Conservation (phyloP, 2,797 vertebrate genomes). For the Sebastes umbrosus region DNA sequence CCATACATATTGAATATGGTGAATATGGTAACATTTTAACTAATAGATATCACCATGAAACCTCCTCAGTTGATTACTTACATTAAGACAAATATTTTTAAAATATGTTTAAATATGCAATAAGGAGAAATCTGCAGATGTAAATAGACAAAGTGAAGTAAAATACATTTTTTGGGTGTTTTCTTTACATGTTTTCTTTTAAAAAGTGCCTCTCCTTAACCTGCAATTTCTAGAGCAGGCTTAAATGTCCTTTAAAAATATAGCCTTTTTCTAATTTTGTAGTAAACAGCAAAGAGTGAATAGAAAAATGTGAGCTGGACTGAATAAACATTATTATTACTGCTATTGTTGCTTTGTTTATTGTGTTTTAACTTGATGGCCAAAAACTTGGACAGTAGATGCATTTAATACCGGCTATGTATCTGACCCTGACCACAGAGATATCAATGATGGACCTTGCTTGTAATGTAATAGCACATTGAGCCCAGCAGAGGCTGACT, state of each 20-base stretch:
- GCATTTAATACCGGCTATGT: no score
- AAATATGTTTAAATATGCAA: no score
- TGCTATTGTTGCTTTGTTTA: not conserved
- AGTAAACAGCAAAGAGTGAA: no score
- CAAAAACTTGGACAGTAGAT: not conserved
- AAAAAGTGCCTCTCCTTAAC: no score
- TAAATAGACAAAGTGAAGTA: no score
- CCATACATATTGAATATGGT: no score
- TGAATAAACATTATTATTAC: not conserved
- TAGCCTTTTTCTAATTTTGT: not conserved
- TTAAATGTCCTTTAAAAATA: not conserved
- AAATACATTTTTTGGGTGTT: no score
- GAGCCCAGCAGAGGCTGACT: slow-evolving; percentile 54
- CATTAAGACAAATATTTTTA: no score
- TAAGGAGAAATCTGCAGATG: no score
- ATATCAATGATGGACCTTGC: not conserved
- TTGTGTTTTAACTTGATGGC: not conserved
- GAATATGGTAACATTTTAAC: not conserved
- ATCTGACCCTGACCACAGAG: not conserved
- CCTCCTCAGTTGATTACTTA: no score
- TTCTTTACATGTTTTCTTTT: no score
- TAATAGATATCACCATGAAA: no score
- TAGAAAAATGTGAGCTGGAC: not conserved
- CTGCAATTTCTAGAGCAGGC: not conserved
- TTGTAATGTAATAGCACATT: slow-evolving; percentile 22